These are phyloP conservation scores for Phacellophora camtschatica DNA, from an alignment of 30 jellyfish, hydroid and myxozoan genomes.

Conservation along the genomic window DNA sequence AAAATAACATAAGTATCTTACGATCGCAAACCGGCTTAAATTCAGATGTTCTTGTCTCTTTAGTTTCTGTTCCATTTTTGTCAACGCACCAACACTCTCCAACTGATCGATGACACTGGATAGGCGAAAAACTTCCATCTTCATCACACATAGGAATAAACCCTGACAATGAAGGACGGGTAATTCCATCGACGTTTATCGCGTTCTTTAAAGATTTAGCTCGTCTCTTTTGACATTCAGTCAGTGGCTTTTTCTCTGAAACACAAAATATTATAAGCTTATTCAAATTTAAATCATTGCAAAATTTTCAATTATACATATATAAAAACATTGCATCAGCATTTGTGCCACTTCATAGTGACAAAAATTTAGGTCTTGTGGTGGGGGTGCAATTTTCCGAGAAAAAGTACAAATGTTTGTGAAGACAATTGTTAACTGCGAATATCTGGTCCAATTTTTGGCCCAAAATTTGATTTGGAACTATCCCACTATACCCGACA, in stretches of 20 bases:
- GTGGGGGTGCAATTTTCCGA: too few relatives aligned
- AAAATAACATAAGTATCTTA: not conserved
- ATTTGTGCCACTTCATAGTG: too few relatives aligned
- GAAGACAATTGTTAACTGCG: too few relatives aligned
- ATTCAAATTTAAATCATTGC: too few relatives aligned
- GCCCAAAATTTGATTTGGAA: too few relatives aligned
- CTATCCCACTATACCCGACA: too few relatives aligned
- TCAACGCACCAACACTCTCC: conserved; percentile 90
- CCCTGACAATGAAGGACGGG: conserved; percentile 44
- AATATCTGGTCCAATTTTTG: too few relatives aligned
- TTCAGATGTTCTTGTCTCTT: conserved; percentile 40
- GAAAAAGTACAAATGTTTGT: too few relatives aligned
- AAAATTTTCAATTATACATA: too few relatives aligned
- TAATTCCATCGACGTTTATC: conserved; percentile 17
- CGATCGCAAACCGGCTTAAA: conserved; percentile 10
- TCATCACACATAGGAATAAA: conserved; percentile 64
- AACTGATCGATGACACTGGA: conserved; percentile 59
- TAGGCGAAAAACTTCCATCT: conserved; percentile 49
- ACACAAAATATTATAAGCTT: too few relatives aligned
- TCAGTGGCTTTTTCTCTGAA: conserved; percentile 15
- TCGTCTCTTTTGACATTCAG: conserved; percentile 18
- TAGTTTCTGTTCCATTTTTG: conserved; percentile 46
- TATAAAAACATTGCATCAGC: too few relatives aligned
- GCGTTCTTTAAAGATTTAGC: conserved; percentile 15
- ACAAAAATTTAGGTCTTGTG: too few relatives aligned